Evolutionary conservation across 2,113 vertebrate genomes (phyloP).

Genomic region (Halichoerus grypus): DNA sequence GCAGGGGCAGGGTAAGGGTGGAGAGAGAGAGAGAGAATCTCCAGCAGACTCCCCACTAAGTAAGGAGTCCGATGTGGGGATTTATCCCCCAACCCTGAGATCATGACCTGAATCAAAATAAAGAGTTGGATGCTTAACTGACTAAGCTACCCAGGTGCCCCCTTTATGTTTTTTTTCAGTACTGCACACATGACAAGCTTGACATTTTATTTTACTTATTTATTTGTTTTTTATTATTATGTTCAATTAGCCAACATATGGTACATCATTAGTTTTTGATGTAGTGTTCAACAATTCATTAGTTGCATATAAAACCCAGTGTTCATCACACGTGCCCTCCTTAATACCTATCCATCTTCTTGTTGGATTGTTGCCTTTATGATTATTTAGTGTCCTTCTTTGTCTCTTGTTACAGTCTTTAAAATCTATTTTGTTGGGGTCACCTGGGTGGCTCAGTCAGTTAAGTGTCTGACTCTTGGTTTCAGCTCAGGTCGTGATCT

Average conservation of each 20-base stretch:
- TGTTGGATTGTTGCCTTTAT: not conserved
- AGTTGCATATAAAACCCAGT: not conserved
- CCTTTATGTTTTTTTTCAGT: not conserved
- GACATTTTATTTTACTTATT: not conserved
- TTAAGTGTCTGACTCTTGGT: not conserved
- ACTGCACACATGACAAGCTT: not conserved
- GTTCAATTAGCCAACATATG: not conserved
- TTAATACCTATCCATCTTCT: not conserved
- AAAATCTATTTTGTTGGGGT: not conserved
- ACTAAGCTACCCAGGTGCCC: not conserved
- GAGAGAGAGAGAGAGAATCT: not conserved
- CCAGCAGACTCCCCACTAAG: not conserved
- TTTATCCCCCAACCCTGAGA: not conserved
- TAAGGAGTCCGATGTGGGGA: not conserved
- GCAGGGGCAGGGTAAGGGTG: not conserved
- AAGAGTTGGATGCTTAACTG: not conserved
- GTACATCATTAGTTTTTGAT: not conserved
- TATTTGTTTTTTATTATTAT: not conserved
- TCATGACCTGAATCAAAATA: not conserved
- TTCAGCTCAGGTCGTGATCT: not conserved
- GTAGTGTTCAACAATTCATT: not conserved
- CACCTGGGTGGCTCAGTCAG: not conserved
- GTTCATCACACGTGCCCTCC: not conserved
- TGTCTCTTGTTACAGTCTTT: not conserved
- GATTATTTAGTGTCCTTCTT: not conserved